Percentiles rank a stretch among this genome's conserved stretches.
These are phyloP conservation scores for Phanerotoma sp. DNA, from an alignment of 2,888 invertebrate species.

Conservation along the genomic window DNA sequence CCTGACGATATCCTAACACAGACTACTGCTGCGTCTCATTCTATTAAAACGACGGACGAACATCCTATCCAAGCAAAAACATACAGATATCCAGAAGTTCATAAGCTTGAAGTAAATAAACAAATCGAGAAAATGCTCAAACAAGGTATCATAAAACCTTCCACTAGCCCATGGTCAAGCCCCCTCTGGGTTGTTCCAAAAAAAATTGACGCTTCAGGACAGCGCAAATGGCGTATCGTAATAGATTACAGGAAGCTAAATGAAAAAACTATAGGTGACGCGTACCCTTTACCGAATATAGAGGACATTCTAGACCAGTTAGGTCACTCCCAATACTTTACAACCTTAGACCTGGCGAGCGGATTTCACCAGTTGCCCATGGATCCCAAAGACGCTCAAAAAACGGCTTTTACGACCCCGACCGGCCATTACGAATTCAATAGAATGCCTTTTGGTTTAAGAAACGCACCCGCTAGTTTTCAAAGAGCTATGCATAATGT, in stretches of 20 bases:
- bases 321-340: neutral
- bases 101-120: slow-evolving; percentile 15
- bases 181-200: slow-evolving; percentile 34
- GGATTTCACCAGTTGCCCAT: slow-evolving; percentile 19
- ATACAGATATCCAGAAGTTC: neutral
- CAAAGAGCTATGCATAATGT: neutral
- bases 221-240: slow-evolving; percentile 33
- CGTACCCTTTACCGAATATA: no score
- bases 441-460: slow-evolving; percentile 23
- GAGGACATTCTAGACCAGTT: neutral
- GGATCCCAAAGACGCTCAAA: slow-evolving; percentile 9
- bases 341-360: neutral
- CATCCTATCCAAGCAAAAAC: neutral
- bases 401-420: slow-evolving; percentile 3
- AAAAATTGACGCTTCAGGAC: slow-evolving; percentile 34
- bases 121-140: slow-evolving; percentile 17
- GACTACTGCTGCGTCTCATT: neutral
- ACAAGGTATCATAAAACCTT: slow-evolving; percentile 19
- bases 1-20: neutral
- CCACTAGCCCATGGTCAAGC: slow-evolving; percentile 26
- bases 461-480: slow-evolving; percentile 24
- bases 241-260: slow-evolving; percentile 37
- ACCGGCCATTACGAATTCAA: slow-evolving; percentile 20
- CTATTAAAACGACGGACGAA: neutral
- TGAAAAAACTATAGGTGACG: slow-evolving; percentile 33